phyloP scores from a whole-genome alignment of 2,113 vertebrate genomes.

The Psettodes erumei region DNA sequence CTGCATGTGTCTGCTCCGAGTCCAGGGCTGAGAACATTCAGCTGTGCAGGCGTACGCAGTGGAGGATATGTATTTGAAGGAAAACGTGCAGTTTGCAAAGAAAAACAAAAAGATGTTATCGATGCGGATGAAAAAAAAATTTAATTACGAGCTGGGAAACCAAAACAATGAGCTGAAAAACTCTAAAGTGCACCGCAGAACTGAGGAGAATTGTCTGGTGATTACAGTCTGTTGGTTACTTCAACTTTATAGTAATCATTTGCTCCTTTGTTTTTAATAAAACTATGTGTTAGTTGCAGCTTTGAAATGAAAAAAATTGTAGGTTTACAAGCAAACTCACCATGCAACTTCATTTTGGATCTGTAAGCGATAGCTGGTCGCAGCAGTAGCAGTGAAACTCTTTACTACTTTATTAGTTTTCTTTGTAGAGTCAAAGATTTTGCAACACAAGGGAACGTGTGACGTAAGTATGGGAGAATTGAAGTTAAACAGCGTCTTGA shows the following conservation, averaged over 20 bases:
- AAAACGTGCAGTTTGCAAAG: neutral
- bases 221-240: too few species aligned
- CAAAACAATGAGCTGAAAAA: too few species aligned
- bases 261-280: neutral
- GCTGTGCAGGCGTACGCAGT: neutral
- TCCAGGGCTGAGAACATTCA: neutral
- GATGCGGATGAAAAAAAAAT: too few species aligned
- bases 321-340: neutral
- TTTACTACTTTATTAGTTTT: slow-evolving; percentile 7
- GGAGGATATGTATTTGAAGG: neutral
- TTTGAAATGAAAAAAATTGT: neutral
- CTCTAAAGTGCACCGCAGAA: neutral
- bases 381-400: too few species aligned
- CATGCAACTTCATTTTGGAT: neutral
- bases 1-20: neutral
- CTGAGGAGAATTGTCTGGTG: neutral
- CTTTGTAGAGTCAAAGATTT: slow-evolving; percentile 7
- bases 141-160: too few species aligned
- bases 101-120: neutral
- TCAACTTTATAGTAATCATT: neutral
- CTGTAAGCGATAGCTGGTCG: too few species aligned
- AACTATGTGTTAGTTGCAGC: neutral
- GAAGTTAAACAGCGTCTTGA: slow-evolving; percentile 6
- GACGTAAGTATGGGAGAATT: neutral
- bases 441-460: neutral